Base-by-base conservation (phyloP, 2,113 vertebrate genomes). In the Callionymus lyra region DNA sequence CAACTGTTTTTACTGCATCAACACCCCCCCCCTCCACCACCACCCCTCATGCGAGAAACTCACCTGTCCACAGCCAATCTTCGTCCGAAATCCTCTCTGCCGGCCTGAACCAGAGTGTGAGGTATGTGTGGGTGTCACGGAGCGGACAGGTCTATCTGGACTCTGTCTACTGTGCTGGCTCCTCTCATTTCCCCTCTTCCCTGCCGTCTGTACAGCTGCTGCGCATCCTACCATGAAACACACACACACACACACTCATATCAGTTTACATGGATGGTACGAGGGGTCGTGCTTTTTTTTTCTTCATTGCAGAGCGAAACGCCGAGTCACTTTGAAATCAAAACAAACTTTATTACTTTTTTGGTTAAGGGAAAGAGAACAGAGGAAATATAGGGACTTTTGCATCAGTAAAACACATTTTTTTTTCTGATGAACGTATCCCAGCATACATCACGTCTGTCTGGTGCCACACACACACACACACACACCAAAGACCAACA, bases 131-230 rank as follows among this genome's bases (percentile, higher is more conserved):
- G 67, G 54, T 74, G 68, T 77, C 75, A 68, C 35, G 2, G 49
- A 66, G 64, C 55, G 75, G 77, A 74, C 77, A 79, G 71, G 69
- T 80, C 75, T 80, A 80, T 80, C 75, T 80, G 56, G 57, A 68
- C 56, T 65, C 65, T 60, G 76, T 81, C 69, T 77, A 63, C 56
- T 57, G 56, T 50, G 56, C 51, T 68, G 44, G 66, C 70, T 58
- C 56, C 63, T 71, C 65, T 56, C 63, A 69, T 70, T 70, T 72
- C 64, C 69, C 48, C 73, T 50, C 56, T 67, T 53, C 63, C 38
- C 59, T 41, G 56, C 65, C 33, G 38, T 65, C 59, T 67, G 50
- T 54, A 63, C 71, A 74, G 65, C 71, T 68, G 69, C 67, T 61
- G 63, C 55, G 60, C 41, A 66, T 72, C 49, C 47, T 36, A 73